These are phyloP conservation scores for Drosophila murphyi DNA, from an alignment of 1,140 invertebrate species.

Conservation along the genomic window DNA sequence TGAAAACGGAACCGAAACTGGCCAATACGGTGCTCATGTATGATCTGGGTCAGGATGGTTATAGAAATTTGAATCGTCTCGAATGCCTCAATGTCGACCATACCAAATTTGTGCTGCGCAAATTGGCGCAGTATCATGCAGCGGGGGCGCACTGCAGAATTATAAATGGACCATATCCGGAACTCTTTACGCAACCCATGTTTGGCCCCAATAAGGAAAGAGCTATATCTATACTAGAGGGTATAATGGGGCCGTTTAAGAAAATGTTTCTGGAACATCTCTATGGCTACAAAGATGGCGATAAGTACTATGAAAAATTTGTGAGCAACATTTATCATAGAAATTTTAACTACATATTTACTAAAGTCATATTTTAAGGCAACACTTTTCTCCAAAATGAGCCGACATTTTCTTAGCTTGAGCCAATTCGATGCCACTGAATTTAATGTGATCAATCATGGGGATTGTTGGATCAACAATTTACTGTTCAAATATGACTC, in stretches of 20 bases:
- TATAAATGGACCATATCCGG: conserved; percentile 57
- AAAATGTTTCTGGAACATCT: conserved; percentile 63
- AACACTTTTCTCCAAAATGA: conserved; percentile 33
- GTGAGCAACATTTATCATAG: conserved; percentile 27
- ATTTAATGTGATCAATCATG: conserved; percentile 87
- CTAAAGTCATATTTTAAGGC: conserved; percentile 1
- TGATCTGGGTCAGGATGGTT: conserved; percentile 85
- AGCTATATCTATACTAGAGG: conserved; percentile 29
- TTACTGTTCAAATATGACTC: conserved; percentile 86
- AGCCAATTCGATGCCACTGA: conserved; percentile 76
- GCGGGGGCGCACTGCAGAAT: conserved; percentile 55
- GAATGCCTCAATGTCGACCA: conserved; percentile 85
- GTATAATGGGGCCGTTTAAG: conserved; percentile 43
- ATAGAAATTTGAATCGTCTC: conserved; percentile 85
- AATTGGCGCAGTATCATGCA: conserved; percentile 86
- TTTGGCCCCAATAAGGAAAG: conserved; percentile 30
- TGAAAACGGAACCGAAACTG: conserved; percentile 52
- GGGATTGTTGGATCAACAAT: conserved; percentile 88
- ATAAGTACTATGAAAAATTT: conserved; percentile 59
- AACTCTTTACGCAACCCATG: conserved; percentile 56
- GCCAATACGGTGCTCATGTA: conserved; percentile 83
- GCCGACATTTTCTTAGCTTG: conserved; percentile 20
- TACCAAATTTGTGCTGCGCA: conserved; percentile 84
- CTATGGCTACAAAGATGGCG: conserved; percentile 48
- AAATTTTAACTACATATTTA: background rate